Conservation (phyloP, 2,113 vertebrate genomes). For the Buteo buteo region DNA sequence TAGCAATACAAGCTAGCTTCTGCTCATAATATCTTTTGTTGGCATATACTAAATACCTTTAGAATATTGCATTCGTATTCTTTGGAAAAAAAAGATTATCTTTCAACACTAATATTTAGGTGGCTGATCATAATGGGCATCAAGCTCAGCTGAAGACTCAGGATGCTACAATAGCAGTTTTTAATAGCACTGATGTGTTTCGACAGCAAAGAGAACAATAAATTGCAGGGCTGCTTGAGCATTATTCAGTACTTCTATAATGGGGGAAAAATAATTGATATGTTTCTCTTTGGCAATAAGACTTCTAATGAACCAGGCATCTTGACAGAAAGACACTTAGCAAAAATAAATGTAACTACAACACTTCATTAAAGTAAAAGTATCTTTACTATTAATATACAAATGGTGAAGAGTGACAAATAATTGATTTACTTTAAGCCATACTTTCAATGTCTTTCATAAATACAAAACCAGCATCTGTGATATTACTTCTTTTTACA, state of each 20-base stretch:
- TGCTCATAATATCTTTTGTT: neutral
- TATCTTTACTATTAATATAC: constrained; percentile 85
- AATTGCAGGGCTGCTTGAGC: neutral
- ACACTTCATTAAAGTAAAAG: constrained; percentile 80
- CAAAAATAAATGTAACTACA: constrained; percentile 67
- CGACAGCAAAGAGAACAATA: constrained; percentile 12
- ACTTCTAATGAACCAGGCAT: neutral
- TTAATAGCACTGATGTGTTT: neutral
- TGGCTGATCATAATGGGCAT: neutral
- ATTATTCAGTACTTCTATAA: neutral
- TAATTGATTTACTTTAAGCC: constrained; percentile 77
- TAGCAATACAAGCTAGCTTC: neutral
- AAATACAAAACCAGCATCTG: constrained; percentile 84
- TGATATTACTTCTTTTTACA: constrained; percentile 77
- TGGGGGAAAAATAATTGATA: neutral
- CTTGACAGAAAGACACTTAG: constrained; percentile 10
- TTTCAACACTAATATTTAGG: neutral
- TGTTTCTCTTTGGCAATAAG: neutral
- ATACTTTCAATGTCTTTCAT: constrained; percentile 80
- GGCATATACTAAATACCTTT: neutral
- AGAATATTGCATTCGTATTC: neutral
- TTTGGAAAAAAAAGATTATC: neutral
- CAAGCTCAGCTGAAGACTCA: neutral
- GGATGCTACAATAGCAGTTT: neutral
- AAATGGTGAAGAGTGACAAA: constrained; percentile 82